These are phyloP conservation scores for Drosophila albomicans DNA, from an alignment of 1,140 invertebrate genomes.

Conservation along the genomic window DNA sequence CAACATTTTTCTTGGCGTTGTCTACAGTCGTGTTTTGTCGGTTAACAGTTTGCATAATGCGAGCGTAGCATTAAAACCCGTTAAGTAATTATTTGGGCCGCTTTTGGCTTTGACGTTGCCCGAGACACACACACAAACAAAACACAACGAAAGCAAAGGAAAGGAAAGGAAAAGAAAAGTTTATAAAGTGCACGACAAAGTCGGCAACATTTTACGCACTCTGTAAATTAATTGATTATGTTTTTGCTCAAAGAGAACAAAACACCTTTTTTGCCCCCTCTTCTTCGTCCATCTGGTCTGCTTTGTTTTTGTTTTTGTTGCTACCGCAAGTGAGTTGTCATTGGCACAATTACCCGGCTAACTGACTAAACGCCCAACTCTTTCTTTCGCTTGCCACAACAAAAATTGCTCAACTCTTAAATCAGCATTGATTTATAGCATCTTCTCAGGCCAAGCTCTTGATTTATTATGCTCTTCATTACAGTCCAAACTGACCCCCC, in stretches of 20 bases:
- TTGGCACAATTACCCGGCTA: conserved; percentile 21
- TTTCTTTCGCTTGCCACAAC: background rate
- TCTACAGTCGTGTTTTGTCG: conserved; percentile 21
- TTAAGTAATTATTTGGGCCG: conserved; percentile 61
- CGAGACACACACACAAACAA: background rate
- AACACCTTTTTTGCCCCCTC: conserved; percentile 10
- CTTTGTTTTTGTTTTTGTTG: background rate
- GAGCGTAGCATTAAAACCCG: conserved; percentile 57
- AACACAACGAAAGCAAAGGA: background rate
- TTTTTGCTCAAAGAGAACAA: conserved; percentile 13
- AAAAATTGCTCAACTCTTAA: conserved; percentile 33
- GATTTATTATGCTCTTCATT: conserved; percentile 34
- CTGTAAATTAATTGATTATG: conserved; percentile 55
- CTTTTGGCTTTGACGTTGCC: conserved; percentile 5
- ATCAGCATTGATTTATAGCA: conserved; percentile 48
- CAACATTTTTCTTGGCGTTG: conserved; percentile 44
- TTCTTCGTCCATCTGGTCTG: conserved; percentile 2
- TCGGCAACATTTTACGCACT: conserved; percentile 50
- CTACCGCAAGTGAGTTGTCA: conserved; percentile 32
- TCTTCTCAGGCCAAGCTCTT: conserved; percentile 30
- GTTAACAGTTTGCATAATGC: conserved; percentile 56
- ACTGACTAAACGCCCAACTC: conserved; percentile 1
- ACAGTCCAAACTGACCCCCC: too few species aligned
- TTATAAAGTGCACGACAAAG: conserved; percentile 45
- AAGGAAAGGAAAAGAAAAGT: conserved; percentile 3